A percentile compares a stretch with the other conserved stretches of the same genome.
Evolutionary conservation across 2,113 vertebrate species (phyloP).

Genomic region (Proterorhinus semilunaris): DNA sequence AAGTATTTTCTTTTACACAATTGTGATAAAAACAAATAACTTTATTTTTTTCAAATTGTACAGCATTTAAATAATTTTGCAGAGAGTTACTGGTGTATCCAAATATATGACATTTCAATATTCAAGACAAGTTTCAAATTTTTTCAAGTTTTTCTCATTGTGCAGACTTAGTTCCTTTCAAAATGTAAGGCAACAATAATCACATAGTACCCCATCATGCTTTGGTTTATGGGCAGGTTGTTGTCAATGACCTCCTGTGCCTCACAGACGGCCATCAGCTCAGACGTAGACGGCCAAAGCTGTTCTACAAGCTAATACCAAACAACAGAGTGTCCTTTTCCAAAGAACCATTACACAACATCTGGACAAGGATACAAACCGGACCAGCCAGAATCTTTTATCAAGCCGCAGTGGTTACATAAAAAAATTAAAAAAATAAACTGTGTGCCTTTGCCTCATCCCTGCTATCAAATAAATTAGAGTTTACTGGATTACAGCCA

Average conservation of each 20-base stretch:
- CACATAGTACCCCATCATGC: constrained; percentile 23
- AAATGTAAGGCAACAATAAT: constrained; percentile 38
- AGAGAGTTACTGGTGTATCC: too few species aligned
- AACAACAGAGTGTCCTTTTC: constrained; percentile 61
- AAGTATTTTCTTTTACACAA: too few species aligned
- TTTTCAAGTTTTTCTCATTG: too few species aligned
- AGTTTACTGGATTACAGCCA: constrained; percentile 48
- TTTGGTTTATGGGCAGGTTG: constrained; percentile 28
- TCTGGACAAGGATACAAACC: constrained; percentile 55
- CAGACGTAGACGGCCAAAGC: constrained; percentile 39
- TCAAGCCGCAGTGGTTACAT: constrained; percentile 59
- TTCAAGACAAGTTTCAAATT: too few species aligned
- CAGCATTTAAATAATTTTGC: too few species aligned
- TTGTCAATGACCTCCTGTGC: constrained; percentile 39
- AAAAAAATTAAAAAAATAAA: constrained; percentile 12
- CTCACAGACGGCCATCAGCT: constrained; percentile 29
- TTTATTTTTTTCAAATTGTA: too few species aligned
- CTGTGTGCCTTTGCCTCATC: neutral
- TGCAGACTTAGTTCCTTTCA: too few species aligned
- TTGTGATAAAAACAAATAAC: too few species aligned
- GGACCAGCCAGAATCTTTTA: constrained; percentile 32
- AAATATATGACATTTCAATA: too few species aligned
- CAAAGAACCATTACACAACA: constrained; percentile 63
- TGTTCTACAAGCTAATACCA: constrained; percentile 40
- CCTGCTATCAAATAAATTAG: constrained; percentile 40